Percentiles rank a stretch among this genome's conserved stretches.
phyloP scores from a whole-genome alignment of 2,113 vertebrate genomes.

The Xerus inauris region DNA sequence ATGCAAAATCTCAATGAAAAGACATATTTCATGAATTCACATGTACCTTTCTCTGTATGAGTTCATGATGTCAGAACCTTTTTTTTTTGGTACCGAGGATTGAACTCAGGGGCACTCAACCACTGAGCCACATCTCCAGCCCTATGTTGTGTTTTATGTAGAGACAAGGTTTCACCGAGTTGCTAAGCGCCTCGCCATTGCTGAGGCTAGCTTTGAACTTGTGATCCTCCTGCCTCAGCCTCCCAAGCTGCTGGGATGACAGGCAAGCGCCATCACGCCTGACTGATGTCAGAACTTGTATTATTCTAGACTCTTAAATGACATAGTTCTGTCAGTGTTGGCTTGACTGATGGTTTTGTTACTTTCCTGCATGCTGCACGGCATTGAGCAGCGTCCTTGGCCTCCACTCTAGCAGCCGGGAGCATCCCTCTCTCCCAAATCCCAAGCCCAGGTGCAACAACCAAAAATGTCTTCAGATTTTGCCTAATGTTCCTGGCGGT shows the following conservation, averaged over 20 bases:
- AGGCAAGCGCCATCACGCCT: too few relatives aligned
- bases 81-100: too few relatives aligned
- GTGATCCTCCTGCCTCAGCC: too few relatives aligned
- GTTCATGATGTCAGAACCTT: background rate
- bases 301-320: background rate
- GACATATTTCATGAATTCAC: background rate
- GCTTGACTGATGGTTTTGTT: too few relatives aligned
- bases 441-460: background rate
- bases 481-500: background rate
- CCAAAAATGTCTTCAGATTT: background rate
- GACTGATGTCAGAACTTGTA: too few relatives aligned
- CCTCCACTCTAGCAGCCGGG: background rate
- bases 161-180: too few relatives aligned
- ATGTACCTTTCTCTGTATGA: background rate
- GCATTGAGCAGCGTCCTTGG: accelerated
- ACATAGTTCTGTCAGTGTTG: background rate
- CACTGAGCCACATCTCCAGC: too few relatives aligned
- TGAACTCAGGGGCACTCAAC: too few relatives aligned
- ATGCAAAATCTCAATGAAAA: background rate
- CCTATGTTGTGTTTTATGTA: too few relatives aligned
- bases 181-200: too few relatives aligned
- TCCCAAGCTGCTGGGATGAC: too few relatives aligned
- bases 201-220: too few relatives aligned
- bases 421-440: background rate
- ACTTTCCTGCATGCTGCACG: background rate